Evolutionary conservation across 2,888 invertebrate genomes (phyloP).

Genomic region (Pollenia angustigena): DNA sequence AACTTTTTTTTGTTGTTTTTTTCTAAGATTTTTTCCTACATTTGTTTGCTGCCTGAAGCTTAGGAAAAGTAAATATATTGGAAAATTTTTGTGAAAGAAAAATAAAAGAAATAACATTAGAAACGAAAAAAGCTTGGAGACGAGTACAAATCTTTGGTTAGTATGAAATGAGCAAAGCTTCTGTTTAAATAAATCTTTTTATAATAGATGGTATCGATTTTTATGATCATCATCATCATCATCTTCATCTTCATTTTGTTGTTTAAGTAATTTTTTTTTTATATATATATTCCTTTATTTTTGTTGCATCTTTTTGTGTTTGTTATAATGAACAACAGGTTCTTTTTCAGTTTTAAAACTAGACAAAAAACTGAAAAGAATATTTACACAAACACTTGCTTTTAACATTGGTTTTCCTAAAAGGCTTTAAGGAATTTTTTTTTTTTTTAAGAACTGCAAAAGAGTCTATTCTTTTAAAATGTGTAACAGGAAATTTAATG

Average conservation of each 20-base stretch:
- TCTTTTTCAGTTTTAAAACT: slow-evolving; percentile 27
- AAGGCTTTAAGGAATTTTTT: slow-evolving; percentile 48
- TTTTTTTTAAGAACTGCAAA: background rate
- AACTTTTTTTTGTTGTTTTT: slow-evolving; percentile 19
- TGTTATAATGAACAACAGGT: slow-evolving; percentile 68
- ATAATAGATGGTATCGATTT: slow-evolving; percentile 67
- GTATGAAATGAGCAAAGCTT: slow-evolving; percentile 59
- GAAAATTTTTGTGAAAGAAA: slow-evolving; percentile 23
- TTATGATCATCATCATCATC: slow-evolving; percentile 64
- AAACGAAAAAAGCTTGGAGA: slow-evolving; percentile 26
- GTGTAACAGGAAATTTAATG: background rate
- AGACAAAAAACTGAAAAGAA: background rate
- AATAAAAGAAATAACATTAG: slow-evolving; percentile 33
- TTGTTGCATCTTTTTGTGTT: slow-evolving; percentile 19
- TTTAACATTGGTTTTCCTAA: slow-evolving; percentile 40
- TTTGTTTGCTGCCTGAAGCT: slow-evolving; percentile 34
- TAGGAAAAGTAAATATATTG: slow-evolving; percentile 28
- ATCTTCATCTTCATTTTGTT: slow-evolving; percentile 45
- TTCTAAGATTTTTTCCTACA: background rate
- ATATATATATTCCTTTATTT: background rate
- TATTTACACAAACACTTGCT: slow-evolving; percentile 20
- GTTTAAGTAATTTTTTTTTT: slow-evolving; percentile 25
- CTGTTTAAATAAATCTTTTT: slow-evolving; percentile 71
- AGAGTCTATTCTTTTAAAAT: background rate
- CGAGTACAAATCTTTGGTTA: slow-evolving; percentile 28